Evolutionary conservation across 2,888 invertebrate genomes (phyloP).

Genomic region (Cephus runcator): DNA sequence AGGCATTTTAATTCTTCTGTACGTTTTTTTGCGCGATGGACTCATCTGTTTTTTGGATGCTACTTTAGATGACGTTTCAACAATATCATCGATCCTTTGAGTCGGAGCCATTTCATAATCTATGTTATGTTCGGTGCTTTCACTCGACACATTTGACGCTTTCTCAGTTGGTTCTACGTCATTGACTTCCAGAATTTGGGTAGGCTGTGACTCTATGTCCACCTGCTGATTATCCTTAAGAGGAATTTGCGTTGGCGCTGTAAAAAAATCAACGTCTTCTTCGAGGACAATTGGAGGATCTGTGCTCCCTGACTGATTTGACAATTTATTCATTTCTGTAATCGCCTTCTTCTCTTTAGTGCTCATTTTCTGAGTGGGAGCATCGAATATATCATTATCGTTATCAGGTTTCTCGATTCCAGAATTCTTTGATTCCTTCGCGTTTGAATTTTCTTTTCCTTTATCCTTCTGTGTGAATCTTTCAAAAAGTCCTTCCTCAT

Average conservation of each 20-base stretch:
- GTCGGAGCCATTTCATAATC: constrained; percentile 9
- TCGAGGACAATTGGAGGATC: background rate
- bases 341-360: background rate
- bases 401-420: background rate
- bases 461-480: background rate
- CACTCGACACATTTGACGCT: background rate
- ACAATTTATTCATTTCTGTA: background rate
- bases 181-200: background rate
- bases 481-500: constrained; percentile 26
- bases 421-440: background rate
- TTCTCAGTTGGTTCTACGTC: background rate
- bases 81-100: background rate
- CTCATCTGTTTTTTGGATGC: background rate
- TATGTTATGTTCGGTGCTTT: background rate
- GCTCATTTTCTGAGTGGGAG: constrained; percentile 11
- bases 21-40: background rate
- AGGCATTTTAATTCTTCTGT: background rate
- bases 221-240: background rate
- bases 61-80: background rate
- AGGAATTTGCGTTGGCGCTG: constrained; percentile 15
- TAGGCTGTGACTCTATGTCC: background rate
- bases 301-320: background rate
- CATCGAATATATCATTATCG: constrained; percentile 9
- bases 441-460: constrained; percentile 9
- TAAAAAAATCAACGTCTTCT: constrained; percentile 20